Conservation (phyloP, 1,140 invertebrate species). For the Zaprionus lachaisei region DNA sequence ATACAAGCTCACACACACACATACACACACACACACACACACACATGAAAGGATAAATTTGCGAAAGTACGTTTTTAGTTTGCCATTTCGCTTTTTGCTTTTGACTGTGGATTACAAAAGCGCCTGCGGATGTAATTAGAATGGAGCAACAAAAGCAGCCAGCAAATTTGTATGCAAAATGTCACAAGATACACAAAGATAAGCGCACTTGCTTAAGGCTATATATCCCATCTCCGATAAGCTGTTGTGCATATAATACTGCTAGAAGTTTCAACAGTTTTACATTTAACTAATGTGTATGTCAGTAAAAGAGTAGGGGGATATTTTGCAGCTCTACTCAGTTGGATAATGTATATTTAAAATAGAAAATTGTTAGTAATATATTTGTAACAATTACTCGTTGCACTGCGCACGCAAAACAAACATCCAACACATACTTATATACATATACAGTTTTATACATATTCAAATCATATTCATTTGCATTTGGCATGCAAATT, state of each 20-base stretch:
- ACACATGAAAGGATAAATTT: slow-evolving; percentile 45
- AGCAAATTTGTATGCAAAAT: slow-evolving; percentile 4
- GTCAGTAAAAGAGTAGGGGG: too few species aligned
- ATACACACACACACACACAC: slow-evolving; percentile 3
- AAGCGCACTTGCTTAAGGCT: neutral
- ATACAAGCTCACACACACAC: slow-evolving; percentile 31
- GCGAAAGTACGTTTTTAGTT: slow-evolving; percentile 65
- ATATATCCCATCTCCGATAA: neutral
- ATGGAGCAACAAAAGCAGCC: slow-evolving; percentile 34
- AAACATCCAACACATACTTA: too few species aligned
- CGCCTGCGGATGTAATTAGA: slow-evolving; percentile 76
- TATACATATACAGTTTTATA: neutral
- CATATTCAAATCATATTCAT: neutral
- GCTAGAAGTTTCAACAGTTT: slow-evolving; percentile 7
- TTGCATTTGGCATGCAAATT: neutral
- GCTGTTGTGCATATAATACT: neutral
- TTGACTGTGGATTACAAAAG: slow-evolving; percentile 51
- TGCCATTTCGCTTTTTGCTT: slow-evolving; percentile 61
- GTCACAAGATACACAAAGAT: slow-evolving; percentile 8
- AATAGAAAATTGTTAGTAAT: neutral
- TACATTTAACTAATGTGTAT: neutral
- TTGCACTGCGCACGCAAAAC: neutral
- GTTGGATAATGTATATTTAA: neutral
- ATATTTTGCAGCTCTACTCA: neutral
- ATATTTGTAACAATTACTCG: neutral